Evolutionary conservation across 2,113 vertebrate genomes (phyloP).

Genomic region (Propithecus coquereli): DNA sequence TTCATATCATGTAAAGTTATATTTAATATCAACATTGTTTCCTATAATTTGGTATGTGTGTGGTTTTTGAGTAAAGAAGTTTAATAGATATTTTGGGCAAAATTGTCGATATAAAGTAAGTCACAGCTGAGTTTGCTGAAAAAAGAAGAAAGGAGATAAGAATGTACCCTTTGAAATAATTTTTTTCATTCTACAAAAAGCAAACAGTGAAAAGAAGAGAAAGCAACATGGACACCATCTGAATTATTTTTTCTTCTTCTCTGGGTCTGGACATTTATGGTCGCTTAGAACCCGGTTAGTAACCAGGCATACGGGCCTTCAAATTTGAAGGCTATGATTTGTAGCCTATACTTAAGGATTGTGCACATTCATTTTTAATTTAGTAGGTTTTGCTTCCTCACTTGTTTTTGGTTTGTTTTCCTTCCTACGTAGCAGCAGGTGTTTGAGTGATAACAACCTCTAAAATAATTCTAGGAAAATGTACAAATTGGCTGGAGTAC

Average conservation of each 20-base stretch:
- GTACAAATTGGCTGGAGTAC: conserved; percentile 42
- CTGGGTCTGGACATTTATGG: neutral
- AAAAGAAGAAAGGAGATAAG: neutral
- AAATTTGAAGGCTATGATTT: neutral
- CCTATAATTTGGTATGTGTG: neutral
- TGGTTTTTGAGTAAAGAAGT: neutral
- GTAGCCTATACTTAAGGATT: neutral
- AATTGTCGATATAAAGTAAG: neutral
- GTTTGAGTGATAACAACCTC: conserved; percentile 45
- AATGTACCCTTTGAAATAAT: neutral
- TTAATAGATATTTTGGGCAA: conserved; percentile 28
- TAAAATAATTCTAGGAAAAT: conserved; percentile 52
- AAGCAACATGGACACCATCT: neutral
- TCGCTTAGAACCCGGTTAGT: neutral
- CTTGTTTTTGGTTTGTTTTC: conserved; percentile 39
- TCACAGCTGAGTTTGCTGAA: neutral
- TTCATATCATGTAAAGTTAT: neutral
- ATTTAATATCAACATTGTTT: neutral
- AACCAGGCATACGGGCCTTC: neutral
- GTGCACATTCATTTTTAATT: neutral
- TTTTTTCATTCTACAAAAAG: neutral
- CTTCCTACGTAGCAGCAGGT: neutral
- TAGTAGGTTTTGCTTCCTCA: neutral
- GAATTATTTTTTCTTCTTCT: neutral
- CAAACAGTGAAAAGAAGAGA: neutral